Evolutionary conservation across 2,113 vertebrate species (phyloP), one percentile per base, ranked within the genome.

Genomic region (Ia io): DNA sequence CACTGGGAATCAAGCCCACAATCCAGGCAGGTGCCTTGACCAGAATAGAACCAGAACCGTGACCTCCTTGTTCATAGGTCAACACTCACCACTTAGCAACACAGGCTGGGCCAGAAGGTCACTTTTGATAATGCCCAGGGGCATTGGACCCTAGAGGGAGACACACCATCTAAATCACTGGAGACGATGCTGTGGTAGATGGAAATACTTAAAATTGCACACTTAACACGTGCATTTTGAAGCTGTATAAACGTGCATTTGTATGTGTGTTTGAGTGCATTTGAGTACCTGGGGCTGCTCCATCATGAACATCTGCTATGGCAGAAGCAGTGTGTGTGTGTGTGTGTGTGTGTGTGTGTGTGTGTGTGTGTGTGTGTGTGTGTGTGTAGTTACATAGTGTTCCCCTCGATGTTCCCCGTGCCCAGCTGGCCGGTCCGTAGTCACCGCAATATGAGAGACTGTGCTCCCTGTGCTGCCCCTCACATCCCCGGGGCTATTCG

Each of bases 281-380:
- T 20, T 79, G 47, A 14, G 5, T 9, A 40, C 25, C 4, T 86
- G n/a, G 23, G 22, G 11, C 8, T 11, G 2, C 22, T 37, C 30
- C 8, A 11, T 69, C 13, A 35, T 13, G 20, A 74, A 8, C 16
- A 80, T 22, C 25, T 61, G 6, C 2, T 37, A 20, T 14, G 12
- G 16, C n/a, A 0, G 3, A 1, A 13, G 14, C 16, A 49, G 8
- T 30, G 28, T 13, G 12, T 61, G 10, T 63, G 28, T 16, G 13
- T 53, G 51, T 53, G 51, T 18, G 51, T 51, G 51, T 51, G 51
- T 51, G 10, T 70, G 35, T 25, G 2, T 42, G 25, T 40, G 18
- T 40, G 7, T 37, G 22, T 40, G 4, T 61, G 10, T 14, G 11
- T 30, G 49, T 49, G 49, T 14, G 9, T 70, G 35, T 12, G 1